phyloP scores from a whole-genome alignment of 2,113 vertebrate species.

The Antigone vipio region DNA sequence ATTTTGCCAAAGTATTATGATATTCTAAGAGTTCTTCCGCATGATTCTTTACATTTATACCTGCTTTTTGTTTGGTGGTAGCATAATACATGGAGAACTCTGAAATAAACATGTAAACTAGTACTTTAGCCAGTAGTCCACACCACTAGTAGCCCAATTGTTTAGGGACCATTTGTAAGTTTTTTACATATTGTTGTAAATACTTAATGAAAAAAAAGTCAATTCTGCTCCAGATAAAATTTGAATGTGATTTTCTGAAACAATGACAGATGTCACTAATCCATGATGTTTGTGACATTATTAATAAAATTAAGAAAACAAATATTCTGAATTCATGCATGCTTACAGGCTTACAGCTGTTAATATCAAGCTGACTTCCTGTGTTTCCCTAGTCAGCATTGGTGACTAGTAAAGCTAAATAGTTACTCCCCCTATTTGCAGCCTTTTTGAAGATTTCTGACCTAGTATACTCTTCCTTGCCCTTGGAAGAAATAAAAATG shows the following conservation, averaged over 20 bases:
- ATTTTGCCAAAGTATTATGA: not conserved
- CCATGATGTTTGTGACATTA: not conserved
- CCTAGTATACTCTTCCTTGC: not conserved
- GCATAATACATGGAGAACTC: not conserved
- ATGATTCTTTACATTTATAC: not conserved
- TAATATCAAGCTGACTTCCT: not conserved
- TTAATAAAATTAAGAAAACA: not conserved
- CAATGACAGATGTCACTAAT: not conserved
- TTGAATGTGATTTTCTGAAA: not conserved
- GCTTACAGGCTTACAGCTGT: not conserved
- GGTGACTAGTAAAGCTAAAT: not conserved
- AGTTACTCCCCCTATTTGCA: not conserved
- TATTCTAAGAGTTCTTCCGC: not conserved
- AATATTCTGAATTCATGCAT: not conserved
- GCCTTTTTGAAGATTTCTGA: not conserved
- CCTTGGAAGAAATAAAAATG: not conserved
- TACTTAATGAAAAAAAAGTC: not conserved
- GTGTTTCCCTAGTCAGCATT: not conserved
- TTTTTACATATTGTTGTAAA: not conserved
- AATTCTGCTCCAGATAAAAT: not conserved
- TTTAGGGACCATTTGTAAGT: not conserved
- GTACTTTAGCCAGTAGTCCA: not conserved
- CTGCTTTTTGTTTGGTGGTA: not conserved
- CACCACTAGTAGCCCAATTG: not conserved
- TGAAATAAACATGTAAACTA: not conserved